Conservation (phyloP, 92 coral and sea anemone species). For the Bergia puertoricense region DNA sequence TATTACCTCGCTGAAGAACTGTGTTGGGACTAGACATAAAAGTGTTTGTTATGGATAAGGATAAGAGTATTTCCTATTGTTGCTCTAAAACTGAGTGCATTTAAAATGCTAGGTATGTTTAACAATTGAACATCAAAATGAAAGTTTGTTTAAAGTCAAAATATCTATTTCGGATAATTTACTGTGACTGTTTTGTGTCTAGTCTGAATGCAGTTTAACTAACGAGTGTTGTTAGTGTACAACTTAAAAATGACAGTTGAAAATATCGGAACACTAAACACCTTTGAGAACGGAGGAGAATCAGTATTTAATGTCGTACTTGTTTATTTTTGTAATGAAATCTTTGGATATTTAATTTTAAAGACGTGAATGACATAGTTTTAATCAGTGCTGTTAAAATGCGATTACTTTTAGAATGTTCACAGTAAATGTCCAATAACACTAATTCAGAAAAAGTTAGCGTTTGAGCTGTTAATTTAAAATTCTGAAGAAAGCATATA, state of each 20-base stretch:
- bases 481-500: neutral
- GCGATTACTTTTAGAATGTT: neutral
- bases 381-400: neutral
- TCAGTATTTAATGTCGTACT: neutral
- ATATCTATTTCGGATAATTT: neutral
- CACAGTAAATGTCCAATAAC: neutral
- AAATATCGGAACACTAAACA: too few species aligned
- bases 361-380: neutral
- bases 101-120: too few species aligned
- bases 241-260: neutral
- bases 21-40: neutral
- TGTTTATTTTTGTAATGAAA: neutral
- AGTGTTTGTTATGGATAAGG: too few species aligned
- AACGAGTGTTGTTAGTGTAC: neutral
- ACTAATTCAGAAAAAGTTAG: slow-evolving; percentile 2
- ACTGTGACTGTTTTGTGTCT: neutral
- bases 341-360: neutral
- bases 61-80: neutral
- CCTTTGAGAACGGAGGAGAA: neutral
- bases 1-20: neutral
- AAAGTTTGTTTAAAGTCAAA: too few species aligned
- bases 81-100: neutral
- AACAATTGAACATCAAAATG: neutral
- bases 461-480: neutral
- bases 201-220: neutral